Base-by-base conservation (phyloP, 2,113 vertebrate genomes). In the Phoxinus phoxinus region DNA sequence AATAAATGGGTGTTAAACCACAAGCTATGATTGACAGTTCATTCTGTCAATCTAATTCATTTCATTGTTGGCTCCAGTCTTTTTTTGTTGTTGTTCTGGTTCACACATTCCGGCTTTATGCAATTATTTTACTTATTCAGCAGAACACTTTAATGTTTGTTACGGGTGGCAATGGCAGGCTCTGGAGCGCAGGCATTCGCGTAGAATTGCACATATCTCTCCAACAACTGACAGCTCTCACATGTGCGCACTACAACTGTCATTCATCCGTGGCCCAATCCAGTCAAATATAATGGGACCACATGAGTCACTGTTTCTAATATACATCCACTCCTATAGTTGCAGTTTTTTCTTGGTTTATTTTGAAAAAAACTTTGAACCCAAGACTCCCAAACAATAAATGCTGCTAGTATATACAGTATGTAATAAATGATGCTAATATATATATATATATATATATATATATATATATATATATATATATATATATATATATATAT, bases 201-300 rank as follows among this genome's bases (percentile, higher is more conserved):
- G 19, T 72, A 25, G 11, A 46, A 73, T 27, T n/a, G 23, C 2
- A 44, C 37, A 73, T 46, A 44, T 46, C 23, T 44, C 37, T 73
- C 71, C 13, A 46, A 46, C 23, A 73, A 25, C 71, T 73, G 37
- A 27, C 71, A 73, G 71, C 71, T 73, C 41, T 72, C 35, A 44
- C 4, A 72, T 41, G 23, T 11, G 2, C 37, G 23, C 69, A 25
- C 71, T 46, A 25, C 41, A 41, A 10, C 37, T 73, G 71, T 73
- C 71, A 73, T 25, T 73, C 71, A 73, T 73, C 41, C 37, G 6
- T 46, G n/a, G n/a, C 71, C 41, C 69, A n/a, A 21, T 72, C 69
- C 41, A 27, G 71, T 12, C 25, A 73, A 25, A 73, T 44, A 46
- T 25, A 73, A 73, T 73, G 23, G 71, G 23, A 41, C 23, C 21